Percentiles rank a stretch among this genome's conserved stretches.
These are phyloP conservation scores for Nothobranchius kuhntae DNA, from an alignment of 2,113 vertebrate genomes.

Conservation along the genomic window DNA sequence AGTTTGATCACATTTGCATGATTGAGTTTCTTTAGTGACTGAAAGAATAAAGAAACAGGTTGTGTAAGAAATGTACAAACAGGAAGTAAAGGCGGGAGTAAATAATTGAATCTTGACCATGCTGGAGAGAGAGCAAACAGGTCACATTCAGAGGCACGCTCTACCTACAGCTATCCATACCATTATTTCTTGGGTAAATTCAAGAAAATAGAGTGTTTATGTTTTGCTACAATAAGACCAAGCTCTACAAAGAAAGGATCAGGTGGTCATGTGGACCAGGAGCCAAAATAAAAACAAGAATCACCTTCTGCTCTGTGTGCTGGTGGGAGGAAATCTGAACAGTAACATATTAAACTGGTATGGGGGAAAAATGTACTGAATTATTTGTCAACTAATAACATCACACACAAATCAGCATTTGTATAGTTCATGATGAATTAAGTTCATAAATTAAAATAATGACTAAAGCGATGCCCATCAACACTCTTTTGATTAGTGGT, in stretches of 20 bases:
- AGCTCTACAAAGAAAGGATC: slow-evolving; percentile 28
- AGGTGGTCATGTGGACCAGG: slow-evolving; percentile 61
- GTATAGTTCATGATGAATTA: too few species aligned
- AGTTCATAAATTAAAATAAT: too few species aligned
- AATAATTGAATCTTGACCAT: slow-evolving; percentile 41
- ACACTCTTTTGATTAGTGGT: too few species aligned
- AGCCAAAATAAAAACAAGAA: slow-evolving; percentile 40
- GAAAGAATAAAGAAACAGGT: slow-evolving; percentile 36
- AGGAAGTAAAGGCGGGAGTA: neutral
- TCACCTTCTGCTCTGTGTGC: slow-evolving; percentile 74
- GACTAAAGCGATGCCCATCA: too few species aligned
- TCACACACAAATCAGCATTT: slow-evolving; percentile 1
- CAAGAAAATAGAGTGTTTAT: slow-evolving; percentile 21
- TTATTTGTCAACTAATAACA: slow-evolving; percentile 30
- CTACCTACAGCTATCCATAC: too few species aligned
- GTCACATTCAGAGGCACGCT: slow-evolving; percentile 31
- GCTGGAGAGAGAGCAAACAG: slow-evolving; percentile 50
- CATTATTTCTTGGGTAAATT: neutral
- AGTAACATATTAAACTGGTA: slow-evolving; percentile 40
- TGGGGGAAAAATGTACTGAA: slow-evolving; percentile 25
- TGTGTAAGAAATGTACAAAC: neutral
- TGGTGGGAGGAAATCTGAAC: slow-evolving; percentile 60
- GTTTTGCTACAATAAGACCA: slow-evolving; percentile 31
- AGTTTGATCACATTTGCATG: slow-evolving; percentile 98
- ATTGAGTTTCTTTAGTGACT: slow-evolving; percentile 98